phyloP scores from a whole-genome alignment of 2,888 invertebrate genomes.

The Tridacna gigas region DNA sequence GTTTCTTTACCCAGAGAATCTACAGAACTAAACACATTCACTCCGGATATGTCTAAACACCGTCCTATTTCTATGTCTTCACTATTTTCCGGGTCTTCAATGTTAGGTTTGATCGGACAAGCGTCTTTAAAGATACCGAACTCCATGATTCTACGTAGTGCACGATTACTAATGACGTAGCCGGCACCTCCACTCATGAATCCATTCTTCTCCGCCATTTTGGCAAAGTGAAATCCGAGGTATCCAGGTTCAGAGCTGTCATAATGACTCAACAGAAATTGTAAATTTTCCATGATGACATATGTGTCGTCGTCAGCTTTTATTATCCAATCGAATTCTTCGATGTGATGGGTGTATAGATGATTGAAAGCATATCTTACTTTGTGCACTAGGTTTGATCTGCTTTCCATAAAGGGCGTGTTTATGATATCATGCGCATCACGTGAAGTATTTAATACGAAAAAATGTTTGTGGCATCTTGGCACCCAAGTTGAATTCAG shows the following conservation, averaged over 20 bases:
- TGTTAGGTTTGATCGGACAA: slow-evolving; percentile 85
- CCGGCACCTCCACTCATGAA: slow-evolving; percentile 85
- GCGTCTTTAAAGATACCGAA: slow-evolving; percentile 87
- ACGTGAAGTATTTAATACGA: slow-evolving; percentile 82
- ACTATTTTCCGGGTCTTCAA: slow-evolving; percentile 88
- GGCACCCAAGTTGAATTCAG: slow-evolving; percentile 98
- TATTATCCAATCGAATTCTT: slow-evolving; percentile 97
- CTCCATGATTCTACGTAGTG: slow-evolving; percentile 90
- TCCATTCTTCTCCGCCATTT: slow-evolving; percentile 76
- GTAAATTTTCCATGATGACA: slow-evolving; percentile 96
- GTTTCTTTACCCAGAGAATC: slow-evolving; percentile 93
- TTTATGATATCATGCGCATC: slow-evolving; percentile 87
- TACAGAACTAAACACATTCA: slow-evolving; percentile 93
- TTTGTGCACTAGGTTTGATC: slow-evolving; percentile 94
- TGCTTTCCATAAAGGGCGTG: slow-evolving; percentile 17
- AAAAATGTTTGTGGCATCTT: slow-evolving; percentile 87
- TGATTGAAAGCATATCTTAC: slow-evolving; percentile 96
- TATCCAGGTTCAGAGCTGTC: slow-evolving; percentile 91
- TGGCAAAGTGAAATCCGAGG: slow-evolving; percentile 86
- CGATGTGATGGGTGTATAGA: slow-evolving; percentile 91
- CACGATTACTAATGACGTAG: slow-evolving; percentile 95
- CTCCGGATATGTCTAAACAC: slow-evolving; percentile 89
- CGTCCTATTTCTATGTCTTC: slow-evolving; percentile 96
- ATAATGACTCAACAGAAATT: slow-evolving; percentile 93
- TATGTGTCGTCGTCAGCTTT: slow-evolving; percentile 99